Percentiles rank a stretch among this genome's conserved stretches.
phyloP scores from a whole-genome alignment of 1,140 invertebrate genomes.

The Drosophila leontia region DNA sequence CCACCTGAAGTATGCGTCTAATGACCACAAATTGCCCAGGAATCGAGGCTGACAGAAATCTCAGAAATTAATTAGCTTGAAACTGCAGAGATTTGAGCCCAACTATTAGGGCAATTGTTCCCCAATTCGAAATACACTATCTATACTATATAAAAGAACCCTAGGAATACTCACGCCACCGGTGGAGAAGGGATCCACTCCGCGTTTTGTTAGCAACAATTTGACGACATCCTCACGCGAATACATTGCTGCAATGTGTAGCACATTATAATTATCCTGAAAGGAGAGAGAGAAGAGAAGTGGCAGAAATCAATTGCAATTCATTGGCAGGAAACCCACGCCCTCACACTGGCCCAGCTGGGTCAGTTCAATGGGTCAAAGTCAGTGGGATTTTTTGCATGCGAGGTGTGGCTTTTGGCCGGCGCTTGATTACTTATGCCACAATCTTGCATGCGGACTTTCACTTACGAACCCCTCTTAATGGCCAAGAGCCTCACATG shows the following conservation, averaged over 20 bases:
- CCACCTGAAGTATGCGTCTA: conserved; percentile 51
- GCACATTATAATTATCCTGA: conserved; percentile 97
- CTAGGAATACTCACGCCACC: conserved; percentile 92
- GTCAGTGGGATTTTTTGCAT: conserved; percentile 68
- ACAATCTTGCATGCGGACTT: conserved; percentile 79
- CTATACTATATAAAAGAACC: conserved; percentile 6
- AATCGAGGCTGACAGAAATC: conserved; percentile 13
- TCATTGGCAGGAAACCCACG: conserved; percentile 57
- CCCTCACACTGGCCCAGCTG: conserved; percentile 27
- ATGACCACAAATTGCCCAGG: conserved; percentile 36
- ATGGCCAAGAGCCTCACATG: conserved; percentile 73
- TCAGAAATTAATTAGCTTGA: conserved; percentile 15
- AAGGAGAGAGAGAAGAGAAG: conserved; percentile 37
- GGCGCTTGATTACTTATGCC: conserved; percentile 66
- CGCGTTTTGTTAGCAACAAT: conserved; percentile 93
- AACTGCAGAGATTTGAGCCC: conserved; percentile 3
- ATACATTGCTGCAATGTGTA: conserved; percentile 96
- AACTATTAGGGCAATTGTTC: conserved; percentile 21
- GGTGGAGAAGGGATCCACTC: conserved; percentile 94
- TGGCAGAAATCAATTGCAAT: conserved; percentile 71
- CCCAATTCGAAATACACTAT: neutral
- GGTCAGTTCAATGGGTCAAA: conserved; percentile 75
- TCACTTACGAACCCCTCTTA: conserved; percentile 70
- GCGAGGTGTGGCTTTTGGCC: conserved; percentile 23
- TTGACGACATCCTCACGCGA: conserved; percentile 98